A percentile compares a stretch with the other conserved stretches of the same genome.
Evolutionary conservation across 2,113 vertebrate genomes (phyloP).

Genomic region (Sylvietta virens): DNA sequence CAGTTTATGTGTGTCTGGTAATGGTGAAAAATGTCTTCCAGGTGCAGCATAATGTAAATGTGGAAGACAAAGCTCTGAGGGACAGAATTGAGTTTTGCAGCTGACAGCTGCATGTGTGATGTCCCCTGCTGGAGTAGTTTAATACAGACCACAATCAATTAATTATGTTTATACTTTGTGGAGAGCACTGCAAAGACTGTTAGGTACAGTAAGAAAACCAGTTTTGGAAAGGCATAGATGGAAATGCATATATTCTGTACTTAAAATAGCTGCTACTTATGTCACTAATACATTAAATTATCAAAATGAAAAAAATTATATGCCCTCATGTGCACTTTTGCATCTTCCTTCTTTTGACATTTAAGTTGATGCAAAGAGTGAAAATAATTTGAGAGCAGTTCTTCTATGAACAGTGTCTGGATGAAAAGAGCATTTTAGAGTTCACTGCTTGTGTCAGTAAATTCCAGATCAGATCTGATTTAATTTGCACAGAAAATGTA

Average conservation of each 20-base stretch:
- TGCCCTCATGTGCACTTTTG: neutral
- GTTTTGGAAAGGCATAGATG: neutral
- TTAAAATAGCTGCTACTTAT: neutral
- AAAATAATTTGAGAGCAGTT: neutral
- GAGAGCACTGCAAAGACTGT: neutral
- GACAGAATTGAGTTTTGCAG: neutral
- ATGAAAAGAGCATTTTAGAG: constrained; percentile 7
- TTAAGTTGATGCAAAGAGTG: neutral
- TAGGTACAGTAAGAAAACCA: neutral
- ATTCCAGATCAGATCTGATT: constrained; percentile 1
- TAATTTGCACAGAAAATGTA: neutral
- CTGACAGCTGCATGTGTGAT: constrained; percentile 48
- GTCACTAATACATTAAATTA: neutral
- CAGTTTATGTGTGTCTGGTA: neutral
- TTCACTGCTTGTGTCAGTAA: constrained; percentile 4
- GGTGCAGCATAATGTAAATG: constrained; percentile 27
- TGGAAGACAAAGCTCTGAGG: constrained; percentile 11
- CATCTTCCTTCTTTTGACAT: neutral
- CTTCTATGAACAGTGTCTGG: neutral
- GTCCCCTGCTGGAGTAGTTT: constrained; percentile 10
- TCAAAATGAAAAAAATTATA: neutral
- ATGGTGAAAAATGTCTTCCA: constrained; percentile 51
- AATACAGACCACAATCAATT: constrained; percentile 34
- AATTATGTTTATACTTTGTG: neutral
- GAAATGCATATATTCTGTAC: neutral